Conservation (phyloP, 2,888 invertebrate genomes). For the Drosophila stalkeri region DNA sequence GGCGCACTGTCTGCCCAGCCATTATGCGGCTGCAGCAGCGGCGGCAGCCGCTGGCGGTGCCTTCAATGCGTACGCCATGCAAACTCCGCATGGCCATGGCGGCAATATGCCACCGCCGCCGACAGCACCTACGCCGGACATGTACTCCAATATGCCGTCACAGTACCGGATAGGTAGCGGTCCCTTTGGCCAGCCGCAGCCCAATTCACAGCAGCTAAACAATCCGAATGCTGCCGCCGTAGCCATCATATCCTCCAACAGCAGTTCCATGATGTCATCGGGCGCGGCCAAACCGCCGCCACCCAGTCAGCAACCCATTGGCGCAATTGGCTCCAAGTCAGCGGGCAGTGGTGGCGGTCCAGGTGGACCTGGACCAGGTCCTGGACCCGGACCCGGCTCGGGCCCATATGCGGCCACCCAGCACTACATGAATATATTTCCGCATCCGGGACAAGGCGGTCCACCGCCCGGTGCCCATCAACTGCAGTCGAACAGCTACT, state of each 20-base stretch:
- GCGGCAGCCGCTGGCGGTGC: slow-evolving; percentile 86
- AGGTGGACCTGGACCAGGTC: slow-evolving; percentile 44
- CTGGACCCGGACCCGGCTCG: slow-evolving; percentile 68
- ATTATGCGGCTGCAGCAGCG: slow-evolving; percentile 86
- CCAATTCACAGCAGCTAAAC: slow-evolving; percentile 91
- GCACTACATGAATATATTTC: slow-evolving; percentile 85
- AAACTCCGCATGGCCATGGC: slow-evolving; percentile 83
- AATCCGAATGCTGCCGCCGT: slow-evolving; percentile 90
- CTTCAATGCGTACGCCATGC: slow-evolving; percentile 88
- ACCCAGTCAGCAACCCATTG: slow-evolving; percentile 92
- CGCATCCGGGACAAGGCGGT: slow-evolving; percentile 82
- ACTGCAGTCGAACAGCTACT: slow-evolving; percentile 85
- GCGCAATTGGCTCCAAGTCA: slow-evolving; percentile 90
- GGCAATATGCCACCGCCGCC: slow-evolving; percentile 86
- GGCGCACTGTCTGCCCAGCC: slow-evolving; percentile 86
- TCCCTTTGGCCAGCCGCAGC: slow-evolving; percentile 71
- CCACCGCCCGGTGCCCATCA: slow-evolving; percentile 83
- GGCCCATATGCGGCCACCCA: slow-evolving; percentile 81
- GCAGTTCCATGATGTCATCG: slow-evolving; percentile 95
- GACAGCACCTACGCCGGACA: slow-evolving; percentile 89
- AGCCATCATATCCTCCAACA: slow-evolving; percentile 94
- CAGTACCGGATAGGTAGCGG: slow-evolving; percentile 88
- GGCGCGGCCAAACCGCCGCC: slow-evolving; percentile 91
- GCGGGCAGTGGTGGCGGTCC: slow-evolving; percentile 73
- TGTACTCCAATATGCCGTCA: slow-evolving; percentile 88